These are phyloP conservation scores for Astropecten irregularis DNA, from an alignment of 53 echinoderm and acorn worm species.

Conservation along the genomic window DNA sequence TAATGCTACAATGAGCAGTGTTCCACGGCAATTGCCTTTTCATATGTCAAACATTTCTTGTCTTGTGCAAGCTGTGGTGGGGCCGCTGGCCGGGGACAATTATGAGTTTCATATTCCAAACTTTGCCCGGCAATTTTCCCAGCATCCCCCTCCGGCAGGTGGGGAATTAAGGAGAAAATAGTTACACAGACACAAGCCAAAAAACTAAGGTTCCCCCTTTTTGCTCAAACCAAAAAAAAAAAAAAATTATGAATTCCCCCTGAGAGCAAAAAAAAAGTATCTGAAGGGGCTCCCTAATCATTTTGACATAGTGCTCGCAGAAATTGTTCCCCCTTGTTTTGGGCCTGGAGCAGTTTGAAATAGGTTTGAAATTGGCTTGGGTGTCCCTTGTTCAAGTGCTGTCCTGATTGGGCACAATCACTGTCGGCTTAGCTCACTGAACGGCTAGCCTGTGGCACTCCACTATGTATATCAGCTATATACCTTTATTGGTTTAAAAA, in stretches of 20 bases:
- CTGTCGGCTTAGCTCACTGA: constrained; percentile 38
- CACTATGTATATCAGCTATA: constrained; percentile 11
- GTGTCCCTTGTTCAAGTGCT: constrained; percentile 36
- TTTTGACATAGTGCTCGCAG: constrained; percentile 58
- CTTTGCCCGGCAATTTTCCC: constrained; percentile 26
- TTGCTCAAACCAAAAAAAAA: too few relatives aligned
- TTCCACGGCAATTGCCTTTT: constrained; percentile 2
- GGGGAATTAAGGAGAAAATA: not conserved
- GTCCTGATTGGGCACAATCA: constrained; percentile 54
- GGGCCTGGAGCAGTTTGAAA: constrained; percentile 48
- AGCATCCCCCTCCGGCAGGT: not conserved
- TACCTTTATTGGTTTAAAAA: not conserved
- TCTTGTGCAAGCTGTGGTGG: too few relatives aligned
- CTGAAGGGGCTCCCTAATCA: constrained; percentile 52
- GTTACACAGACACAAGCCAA: not conserved
- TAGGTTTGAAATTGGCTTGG: constrained; percentile 60
- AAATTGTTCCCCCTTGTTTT: constrained; percentile 55
- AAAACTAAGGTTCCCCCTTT: too few relatives aligned
- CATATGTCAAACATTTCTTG: too few relatives aligned
- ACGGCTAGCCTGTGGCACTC: constrained; percentile 17
- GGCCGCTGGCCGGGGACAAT: constrained; percentile 10
- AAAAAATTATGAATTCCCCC: constrained; percentile 25
- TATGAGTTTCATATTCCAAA: constrained; percentile 51
- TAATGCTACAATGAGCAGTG: too few relatives aligned
- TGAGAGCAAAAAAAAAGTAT: constrained; percentile 13